Evolutionary conservation across 2,797 vertebrate species (phyloP), one percentile per base, ranked within the genome.

Genomic region (Lates japonicus): DNA sequence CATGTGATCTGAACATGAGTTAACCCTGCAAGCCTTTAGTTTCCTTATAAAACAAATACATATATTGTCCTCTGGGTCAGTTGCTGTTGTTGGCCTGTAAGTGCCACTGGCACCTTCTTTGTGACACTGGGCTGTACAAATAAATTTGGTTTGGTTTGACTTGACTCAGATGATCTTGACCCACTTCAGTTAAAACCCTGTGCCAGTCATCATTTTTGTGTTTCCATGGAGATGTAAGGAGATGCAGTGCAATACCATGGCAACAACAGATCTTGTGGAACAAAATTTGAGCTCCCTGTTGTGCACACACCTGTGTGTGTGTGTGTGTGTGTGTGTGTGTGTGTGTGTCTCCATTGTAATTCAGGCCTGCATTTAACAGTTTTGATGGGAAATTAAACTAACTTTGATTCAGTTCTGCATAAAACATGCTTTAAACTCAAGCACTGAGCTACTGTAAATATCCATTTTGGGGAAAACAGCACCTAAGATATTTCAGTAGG

Each of bases 221-320:
- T 95, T 95, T 88, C 94, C 92, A 95, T 95, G 92, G 93, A 68
- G 74, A 94, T 92, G 61, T 82, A 84, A 87, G 76, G 80, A 90
- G 84, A 93, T 91, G 80, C 91, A 75, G 85, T 67, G 68, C 63
- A 90, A 80, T 48, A 31, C 88, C 90, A 93, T 94, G 87, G 91
- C 88, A 93, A 92, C 90, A 94, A 93, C 85, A 89, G 80, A 85
- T 85, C 85, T 82, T 64, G 74, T 81, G 64, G 82, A 89, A 78
- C 65, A 70, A 71, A 78, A 74, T 57, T 37, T 31, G 19, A 88
- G 75, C 70, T 80, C 71, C 64, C 74, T 72, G 83, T 83, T 83
- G 82, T 80, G 84, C 44, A 31, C 66, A 78, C 78, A 87, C 81
- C 60, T 89, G 60, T 64, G 72, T 83, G 42, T 72, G 25, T 41